A percentile compares a stretch with the other conserved stretches of the same genome.
These are phyloP conservation scores for Acanthopagrus latus DNA, from an alignment of 2,797 vertebrate species.

Conservation along the genomic window DNA sequence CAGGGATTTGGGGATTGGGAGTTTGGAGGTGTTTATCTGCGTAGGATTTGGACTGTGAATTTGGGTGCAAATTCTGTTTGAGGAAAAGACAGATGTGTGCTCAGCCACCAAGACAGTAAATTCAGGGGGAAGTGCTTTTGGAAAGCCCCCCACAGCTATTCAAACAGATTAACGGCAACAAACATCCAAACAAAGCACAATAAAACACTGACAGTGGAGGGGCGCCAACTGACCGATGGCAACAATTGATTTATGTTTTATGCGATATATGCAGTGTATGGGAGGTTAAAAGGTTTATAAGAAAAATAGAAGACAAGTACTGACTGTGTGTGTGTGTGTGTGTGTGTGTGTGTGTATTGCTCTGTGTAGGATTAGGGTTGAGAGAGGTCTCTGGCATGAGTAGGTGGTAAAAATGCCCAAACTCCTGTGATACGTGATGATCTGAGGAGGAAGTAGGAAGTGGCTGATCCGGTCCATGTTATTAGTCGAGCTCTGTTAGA, in stretches of 20 bases:
- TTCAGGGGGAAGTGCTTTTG: slow-evolving; percentile 72
- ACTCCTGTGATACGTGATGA: slow-evolving; percentile 80
- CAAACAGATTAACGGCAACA: slow-evolving; percentile 83
- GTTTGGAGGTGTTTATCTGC: slow-evolving; percentile 66
- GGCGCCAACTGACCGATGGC: slow-evolving; percentile 71
- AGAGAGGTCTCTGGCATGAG: slow-evolving; percentile 73
- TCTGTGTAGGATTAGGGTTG: slow-evolving; percentile 65
- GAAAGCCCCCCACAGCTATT: slow-evolving; percentile 78
- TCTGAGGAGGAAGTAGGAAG: slow-evolving; percentile 83
- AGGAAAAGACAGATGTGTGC: slow-evolving; percentile 85
- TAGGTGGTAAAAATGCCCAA: slow-evolving; percentile 71
- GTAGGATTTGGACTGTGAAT: slow-evolving; percentile 66
- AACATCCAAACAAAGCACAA: slow-evolving; percentile 75
- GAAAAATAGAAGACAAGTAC: slow-evolving; percentile 11
- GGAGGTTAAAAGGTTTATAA: slow-evolving; percentile 34
- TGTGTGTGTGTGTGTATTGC: slow-evolving; percentile 24
- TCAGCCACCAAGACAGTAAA: slow-evolving; percentile 82
- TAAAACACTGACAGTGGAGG: slow-evolving; percentile 69
- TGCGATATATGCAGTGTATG: slow-evolving; percentile 25
- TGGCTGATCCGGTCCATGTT: slow-evolving; percentile 85
- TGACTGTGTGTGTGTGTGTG: slow-evolving; percentile 18
- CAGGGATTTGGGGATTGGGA: slow-evolving; percentile 61
- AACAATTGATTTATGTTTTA: slow-evolving; percentile 69
- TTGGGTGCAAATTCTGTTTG: slow-evolving; percentile 79
- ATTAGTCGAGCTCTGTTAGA: slow-evolving; percentile 89